phyloP scores from a whole-genome alignment of 1,140 invertebrate genomes.

The Bombus pyrosoma region DNA sequence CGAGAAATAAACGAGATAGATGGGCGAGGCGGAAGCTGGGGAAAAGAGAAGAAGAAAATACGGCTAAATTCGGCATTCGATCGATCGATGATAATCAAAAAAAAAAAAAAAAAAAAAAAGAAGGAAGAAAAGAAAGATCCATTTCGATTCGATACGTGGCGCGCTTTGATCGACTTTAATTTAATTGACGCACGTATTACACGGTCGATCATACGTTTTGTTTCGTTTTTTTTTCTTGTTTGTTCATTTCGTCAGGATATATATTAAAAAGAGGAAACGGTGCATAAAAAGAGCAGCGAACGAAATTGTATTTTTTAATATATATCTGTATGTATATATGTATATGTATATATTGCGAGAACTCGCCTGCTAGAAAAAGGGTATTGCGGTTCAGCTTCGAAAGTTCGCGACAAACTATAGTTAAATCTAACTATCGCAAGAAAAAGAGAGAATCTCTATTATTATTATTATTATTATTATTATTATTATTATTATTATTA shows the following conservation, averaged over 20 bases:
- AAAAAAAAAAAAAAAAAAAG: too few species aligned
- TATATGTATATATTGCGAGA: conserved; percentile 31
- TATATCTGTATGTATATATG: conserved; percentile 33
- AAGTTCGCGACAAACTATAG: conserved; percentile 21
- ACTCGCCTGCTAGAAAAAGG: conserved; percentile 23
- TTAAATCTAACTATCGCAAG: conserved; percentile 28
- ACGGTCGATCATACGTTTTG: conserved; percentile 28
- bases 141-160: neutral
- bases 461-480: conserved; percentile 35
- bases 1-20: neutral
- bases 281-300: conserved; percentile 59
- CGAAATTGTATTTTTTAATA: conserved; percentile 71
- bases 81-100: neutral
- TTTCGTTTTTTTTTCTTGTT: conserved; percentile 1
- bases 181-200: neutral
- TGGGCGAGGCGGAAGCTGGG: too few species aligned
- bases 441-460: conserved; percentile 10
- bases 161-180: neutral
- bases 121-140: neutral
- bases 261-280: conserved; percentile 41
- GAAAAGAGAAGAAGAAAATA: neutral
- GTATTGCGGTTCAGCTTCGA: conserved; percentile 49
- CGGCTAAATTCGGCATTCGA: neutral
- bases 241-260: conserved; percentile 48
- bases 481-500: conserved; percentile 6